A percentile compares a stretch with the other conserved stretches of the same genome.
Evolutionary conservation across 2,888 invertebrate genomes (phyloP).

Genomic region (Allygus modestus): DNA sequence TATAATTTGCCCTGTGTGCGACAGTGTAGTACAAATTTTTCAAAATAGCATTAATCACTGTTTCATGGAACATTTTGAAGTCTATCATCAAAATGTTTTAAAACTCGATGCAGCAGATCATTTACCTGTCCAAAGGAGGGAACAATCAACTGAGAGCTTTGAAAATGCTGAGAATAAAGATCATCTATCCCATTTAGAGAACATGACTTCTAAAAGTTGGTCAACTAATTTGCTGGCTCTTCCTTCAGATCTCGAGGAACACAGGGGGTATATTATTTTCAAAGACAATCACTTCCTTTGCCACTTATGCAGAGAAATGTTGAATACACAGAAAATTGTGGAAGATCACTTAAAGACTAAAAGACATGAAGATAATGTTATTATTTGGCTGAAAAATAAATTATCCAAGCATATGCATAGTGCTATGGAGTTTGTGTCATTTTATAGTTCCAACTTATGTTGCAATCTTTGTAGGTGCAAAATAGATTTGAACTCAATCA

Average conservation of each 20-base stretch:
- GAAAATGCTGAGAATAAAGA: not conserved
- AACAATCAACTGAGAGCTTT: not conserved
- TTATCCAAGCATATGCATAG: not conserved
- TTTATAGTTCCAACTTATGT: slow-evolving; percentile 27
- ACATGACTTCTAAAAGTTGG: no score
- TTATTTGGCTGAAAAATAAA: not conserved
- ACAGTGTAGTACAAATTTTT: not conserved
- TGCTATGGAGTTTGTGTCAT: slow-evolving; percentile 33
- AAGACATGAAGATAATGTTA: slow-evolving; percentile 30
- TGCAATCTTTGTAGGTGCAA: slow-evolving; percentile 39
- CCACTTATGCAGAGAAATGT: not conserved
- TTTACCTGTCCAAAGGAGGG: not conserved
- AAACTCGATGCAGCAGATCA: not conserved
- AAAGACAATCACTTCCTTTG: not conserved
- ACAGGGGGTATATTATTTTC: not conserved
- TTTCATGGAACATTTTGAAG: slow-evolving; percentile 30
- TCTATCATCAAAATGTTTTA: not conserved
- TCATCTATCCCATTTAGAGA: no score
- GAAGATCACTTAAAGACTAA: slow-evolving; percentile 34
- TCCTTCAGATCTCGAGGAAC: not conserved
- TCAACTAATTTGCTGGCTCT: not conserved
- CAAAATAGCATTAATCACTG: slow-evolving; percentile 23
- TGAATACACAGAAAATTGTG: not conserved
- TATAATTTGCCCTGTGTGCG: not conserved
- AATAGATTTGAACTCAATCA: slow-evolving; percentile 10